Percentiles rank a stretch among this genome's conserved stretches.
phyloP scores from a whole-genome alignment of 2,888 invertebrate genomes.

The Meta bourneti region DNA sequence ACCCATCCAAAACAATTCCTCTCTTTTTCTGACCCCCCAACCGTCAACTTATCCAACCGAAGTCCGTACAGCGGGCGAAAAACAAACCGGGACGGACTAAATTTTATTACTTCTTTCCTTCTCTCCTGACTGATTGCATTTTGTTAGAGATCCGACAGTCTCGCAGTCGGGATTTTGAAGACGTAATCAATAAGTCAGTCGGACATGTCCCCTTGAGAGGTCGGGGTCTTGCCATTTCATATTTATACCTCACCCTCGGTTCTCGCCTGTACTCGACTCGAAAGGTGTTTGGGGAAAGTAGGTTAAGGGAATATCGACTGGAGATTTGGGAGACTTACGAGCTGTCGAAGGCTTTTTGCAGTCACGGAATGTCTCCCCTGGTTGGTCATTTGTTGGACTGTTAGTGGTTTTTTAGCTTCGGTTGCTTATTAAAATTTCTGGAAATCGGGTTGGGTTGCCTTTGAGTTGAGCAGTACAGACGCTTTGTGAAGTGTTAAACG shows the following conservation, averaged over 20 bases:
- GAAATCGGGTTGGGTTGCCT: too few relatives aligned
- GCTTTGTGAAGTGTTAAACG: too few relatives aligned
- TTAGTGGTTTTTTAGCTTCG: too few relatives aligned
- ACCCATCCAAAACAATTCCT: too few relatives aligned
- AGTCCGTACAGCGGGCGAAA: too few relatives aligned
- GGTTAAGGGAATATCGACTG: background rate
- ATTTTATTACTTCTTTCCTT: constrained; percentile 8
- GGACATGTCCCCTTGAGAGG: constrained; percentile 13
- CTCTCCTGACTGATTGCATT: constrained; percentile 48
- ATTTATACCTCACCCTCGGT: background rate
- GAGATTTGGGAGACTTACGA: background rate
- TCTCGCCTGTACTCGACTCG: background rate
- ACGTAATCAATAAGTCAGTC: constrained; percentile 50
- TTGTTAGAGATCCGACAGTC: background rate
- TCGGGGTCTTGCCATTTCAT: background rate
- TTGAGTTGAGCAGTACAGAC: too few relatives aligned
- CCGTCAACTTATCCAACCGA: too few relatives aligned
- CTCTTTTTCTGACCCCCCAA: too few relatives aligned
- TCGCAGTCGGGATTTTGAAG: constrained; percentile 46
- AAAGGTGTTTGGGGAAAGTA: background rate
- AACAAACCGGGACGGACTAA: background rate
- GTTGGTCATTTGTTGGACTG: too few relatives aligned
- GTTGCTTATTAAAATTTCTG: too few relatives aligned
- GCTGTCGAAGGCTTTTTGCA: background rate
- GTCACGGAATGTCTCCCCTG: background rate